Base-by-base conservation (phyloP, 2,113 vertebrate genomes). In the Saimiri boliviensis region DNA sequence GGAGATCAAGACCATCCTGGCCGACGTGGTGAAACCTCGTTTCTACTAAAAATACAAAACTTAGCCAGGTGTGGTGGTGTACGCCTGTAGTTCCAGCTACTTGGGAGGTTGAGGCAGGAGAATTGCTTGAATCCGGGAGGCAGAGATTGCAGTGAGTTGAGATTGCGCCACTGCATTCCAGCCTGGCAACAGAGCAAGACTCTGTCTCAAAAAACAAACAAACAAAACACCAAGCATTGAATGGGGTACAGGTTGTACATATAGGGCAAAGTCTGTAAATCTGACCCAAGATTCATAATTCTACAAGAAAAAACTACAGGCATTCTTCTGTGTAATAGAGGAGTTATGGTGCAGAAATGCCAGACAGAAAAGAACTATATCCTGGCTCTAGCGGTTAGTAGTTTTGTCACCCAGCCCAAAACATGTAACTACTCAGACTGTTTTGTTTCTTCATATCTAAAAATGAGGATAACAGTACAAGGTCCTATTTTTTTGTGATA, bases 281-380 rank as follows among this genome's bases (percentile, higher is more conserved):
- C n/a, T 42, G 40, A 49, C n/a, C 89, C 70, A 58, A 1, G 32
- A 66, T 12, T 20, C 11, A 47, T 23, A 42, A 82, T 84, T 89
- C 49, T 47, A 47, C 40, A 74, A 35, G 14, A 16, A 30, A 56
- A 58, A 66, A 45, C 10, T 12, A 27, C 19, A 2, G 35, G 11
- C n/a, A n/a, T 32, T 76, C 68, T 88, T 93, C 37, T 30, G 2
- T 40, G 49, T 60, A 58, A 42, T 16, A n/a, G 21, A 40, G 47
- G 7, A 8, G 0, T 47, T 23, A 27, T 0, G 14, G 21, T 13
- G 52, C 21, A 40, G 42, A 9, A 2, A 12, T 23, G 27, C 8
- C 47, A 49, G 47, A 27, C 10, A 56, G 42, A 74, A 20, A 70
- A 32, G 13, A 88, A 71, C 23, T 19, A 37, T 13, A n/a, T 56